Base-by-base conservation (phyloP, 2,113 vertebrate genomes). In the Odocoileus virginianus region DNA sequence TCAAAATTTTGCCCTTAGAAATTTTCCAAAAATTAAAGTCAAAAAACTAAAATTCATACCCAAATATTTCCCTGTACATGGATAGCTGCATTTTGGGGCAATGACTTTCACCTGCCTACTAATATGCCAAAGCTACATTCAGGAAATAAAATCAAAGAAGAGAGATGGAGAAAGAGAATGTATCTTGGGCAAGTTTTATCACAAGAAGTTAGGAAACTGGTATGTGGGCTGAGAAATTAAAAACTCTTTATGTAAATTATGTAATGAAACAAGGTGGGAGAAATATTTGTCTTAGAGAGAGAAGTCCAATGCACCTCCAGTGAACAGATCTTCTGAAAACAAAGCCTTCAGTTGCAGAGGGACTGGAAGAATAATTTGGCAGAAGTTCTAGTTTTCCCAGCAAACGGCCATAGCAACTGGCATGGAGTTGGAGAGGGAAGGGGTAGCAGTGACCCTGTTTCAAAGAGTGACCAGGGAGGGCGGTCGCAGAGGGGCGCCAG, bases 201-300 rank as follows among this genome's bases (percentile, higher is more conserved):
- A 57, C n/a, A 95, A 95, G 50, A 67, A 79, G 5, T 96, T 96
- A 89, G 57, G 92, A 96, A 94, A 92, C 2, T 57, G 14, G 23
- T 74, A 54, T 40, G 27, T 45, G 87, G 36, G 27, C 45, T 11
- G 87, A 92, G 57, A 89, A 84, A 30, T 90, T 93, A 78, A 23
- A 45, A 95, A 76, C 50, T 33, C 58, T 17, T 87, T 95, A 90
- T 28, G 4, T 36, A 97, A 97, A 93, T 85, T 64, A n/a, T 23
- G 13, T 30, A 58, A 74, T 55, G 36, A 27, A 7, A 54, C 67
- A 36, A 50, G 27, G 15, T 55, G 3, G 15, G 57, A 30, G 10
- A 95, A 60, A 74, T 57, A 76, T 43, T 85, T 95, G 40, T 92
- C 81, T 96, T 85, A 87, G 50, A 91, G 33, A 90, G 47, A 11